Percentiles rank a stretch among this genome's conserved stretches.
Evolutionary conservation across 2,797 vertebrate species (phyloP).

Genomic region (Tinamus major): DNA sequence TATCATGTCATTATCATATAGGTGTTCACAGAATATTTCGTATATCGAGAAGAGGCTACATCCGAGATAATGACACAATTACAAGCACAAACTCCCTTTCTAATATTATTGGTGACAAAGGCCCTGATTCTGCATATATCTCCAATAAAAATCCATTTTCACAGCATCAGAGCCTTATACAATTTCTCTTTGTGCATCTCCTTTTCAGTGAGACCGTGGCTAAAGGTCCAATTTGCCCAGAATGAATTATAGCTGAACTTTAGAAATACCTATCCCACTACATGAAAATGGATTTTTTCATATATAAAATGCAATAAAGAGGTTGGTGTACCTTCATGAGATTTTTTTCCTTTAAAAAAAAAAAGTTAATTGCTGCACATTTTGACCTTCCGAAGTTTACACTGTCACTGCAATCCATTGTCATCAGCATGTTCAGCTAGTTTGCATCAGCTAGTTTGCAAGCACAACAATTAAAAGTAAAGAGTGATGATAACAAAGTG

Average conservation of each 20-base stretch:
- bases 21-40: not conserved
- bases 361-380: not conserved
- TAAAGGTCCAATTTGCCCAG: not conserved
- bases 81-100: not conserved
- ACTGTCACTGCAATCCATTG: not conserved
- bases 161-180: not conserved
- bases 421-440: not conserved
- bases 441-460: conserved; percentile 27
- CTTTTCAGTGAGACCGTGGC: not conserved
- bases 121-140: not conserved
- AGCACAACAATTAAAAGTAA: conserved; percentile 56
- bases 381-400: not conserved
- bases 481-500: conserved; percentile 12
- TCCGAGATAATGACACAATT: not conserved
- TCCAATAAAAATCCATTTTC: not conserved
- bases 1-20: rapidly evolving
- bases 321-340: not conserved
- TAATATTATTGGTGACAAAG: not conserved
- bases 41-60: not conserved
- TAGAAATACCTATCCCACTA: not conserved
- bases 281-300: not conserved
- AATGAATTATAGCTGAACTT: not conserved
- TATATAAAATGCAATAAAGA: not conserved
- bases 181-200: not conserved
- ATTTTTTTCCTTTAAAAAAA: not conserved